Percentiles rank a stretch among this genome's conserved stretches.
phyloP scores from a whole-genome alignment of 1,140 invertebrate genomes.

The Trypoxylus dichotomus region DNA sequence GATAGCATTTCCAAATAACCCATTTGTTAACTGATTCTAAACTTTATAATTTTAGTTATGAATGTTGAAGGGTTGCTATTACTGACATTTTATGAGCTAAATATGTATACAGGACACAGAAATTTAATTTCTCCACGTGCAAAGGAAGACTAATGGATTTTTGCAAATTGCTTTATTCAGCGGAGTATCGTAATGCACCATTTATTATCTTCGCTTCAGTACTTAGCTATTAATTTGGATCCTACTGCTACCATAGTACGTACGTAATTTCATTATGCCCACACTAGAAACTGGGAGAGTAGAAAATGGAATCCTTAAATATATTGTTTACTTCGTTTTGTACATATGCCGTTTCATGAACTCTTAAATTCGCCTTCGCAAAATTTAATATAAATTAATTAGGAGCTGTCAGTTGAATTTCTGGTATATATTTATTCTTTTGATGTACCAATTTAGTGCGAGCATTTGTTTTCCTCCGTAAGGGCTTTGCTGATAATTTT shows the following conservation, averaged over 20 bases:
- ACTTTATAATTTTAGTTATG: too few species aligned
- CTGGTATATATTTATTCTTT: neutral
- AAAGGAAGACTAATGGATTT: too few species aligned
- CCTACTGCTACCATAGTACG: neutral
- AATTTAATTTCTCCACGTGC: too few species aligned
- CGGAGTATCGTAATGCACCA: neutral
- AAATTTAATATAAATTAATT: conserved; percentile 21
- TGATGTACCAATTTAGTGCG: neutral
- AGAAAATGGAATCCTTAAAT: neutral
- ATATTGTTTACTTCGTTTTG: neutral
- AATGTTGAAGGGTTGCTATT: too few species aligned
- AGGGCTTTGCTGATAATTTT: too few species aligned
- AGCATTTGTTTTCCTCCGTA: neutral
- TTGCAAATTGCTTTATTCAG: too few species aligned
- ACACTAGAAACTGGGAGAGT: neutral
- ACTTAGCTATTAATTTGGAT: neutral
- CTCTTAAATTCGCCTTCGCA: too few species aligned
- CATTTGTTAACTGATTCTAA: too few species aligned
- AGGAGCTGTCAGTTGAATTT: neutral
- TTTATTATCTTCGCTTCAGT: neutral
- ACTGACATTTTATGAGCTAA: too few species aligned
- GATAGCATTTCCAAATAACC: too few species aligned
- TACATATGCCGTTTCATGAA: neutral
- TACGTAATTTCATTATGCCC: neutral
- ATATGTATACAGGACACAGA: too few species aligned